These are phyloP conservation scores for Leucoma salicis DNA, from an alignment of 2,888 invertebrate species.

Conservation along the genomic window DNA sequence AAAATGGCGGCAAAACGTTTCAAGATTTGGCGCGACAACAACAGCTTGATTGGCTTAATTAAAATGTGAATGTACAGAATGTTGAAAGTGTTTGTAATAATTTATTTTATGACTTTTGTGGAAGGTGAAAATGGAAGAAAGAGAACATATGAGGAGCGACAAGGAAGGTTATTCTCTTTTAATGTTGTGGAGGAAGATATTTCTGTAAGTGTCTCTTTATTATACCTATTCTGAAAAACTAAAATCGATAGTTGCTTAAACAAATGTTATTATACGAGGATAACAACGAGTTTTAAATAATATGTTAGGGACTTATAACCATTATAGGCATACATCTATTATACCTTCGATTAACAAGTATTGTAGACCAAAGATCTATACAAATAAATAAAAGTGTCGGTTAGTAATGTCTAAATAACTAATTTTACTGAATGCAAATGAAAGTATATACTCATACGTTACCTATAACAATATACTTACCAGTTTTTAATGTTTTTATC, in stretches of 20 bases:
- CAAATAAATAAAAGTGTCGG: too few species aligned
- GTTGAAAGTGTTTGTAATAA: conserved; percentile 34
- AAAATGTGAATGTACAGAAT: conserved; percentile 36
- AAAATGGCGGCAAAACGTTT: conserved; percentile 49
- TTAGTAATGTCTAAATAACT: too few species aligned
- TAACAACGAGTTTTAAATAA: too few species aligned
- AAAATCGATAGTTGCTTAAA: neutral
- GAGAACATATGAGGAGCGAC: conserved; percentile 30
- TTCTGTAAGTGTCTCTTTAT: conserved; percentile 66
- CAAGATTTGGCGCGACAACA: conserved; percentile 42
- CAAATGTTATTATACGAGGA: too few species aligned
- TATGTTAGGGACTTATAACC: too few species aligned
- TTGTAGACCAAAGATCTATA: too few species aligned
- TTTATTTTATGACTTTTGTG: conserved; percentile 35
- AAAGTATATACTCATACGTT: too few species aligned
- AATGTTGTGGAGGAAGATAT: conserved; percentile 78
- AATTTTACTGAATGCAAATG: too few species aligned
- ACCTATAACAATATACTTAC: too few species aligned
- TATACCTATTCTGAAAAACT: neutral
- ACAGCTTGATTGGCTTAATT: conserved; percentile 47
- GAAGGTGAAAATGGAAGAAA: conserved; percentile 35
- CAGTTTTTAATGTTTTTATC: too few species aligned
- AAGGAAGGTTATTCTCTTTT: conserved; percentile 79
- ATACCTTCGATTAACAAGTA: too few species aligned
- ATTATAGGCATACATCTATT: too few species aligned